Base-by-base conservation (phyloP, 2,113 vertebrate species). In the Sebastes fasciatus region DNA sequence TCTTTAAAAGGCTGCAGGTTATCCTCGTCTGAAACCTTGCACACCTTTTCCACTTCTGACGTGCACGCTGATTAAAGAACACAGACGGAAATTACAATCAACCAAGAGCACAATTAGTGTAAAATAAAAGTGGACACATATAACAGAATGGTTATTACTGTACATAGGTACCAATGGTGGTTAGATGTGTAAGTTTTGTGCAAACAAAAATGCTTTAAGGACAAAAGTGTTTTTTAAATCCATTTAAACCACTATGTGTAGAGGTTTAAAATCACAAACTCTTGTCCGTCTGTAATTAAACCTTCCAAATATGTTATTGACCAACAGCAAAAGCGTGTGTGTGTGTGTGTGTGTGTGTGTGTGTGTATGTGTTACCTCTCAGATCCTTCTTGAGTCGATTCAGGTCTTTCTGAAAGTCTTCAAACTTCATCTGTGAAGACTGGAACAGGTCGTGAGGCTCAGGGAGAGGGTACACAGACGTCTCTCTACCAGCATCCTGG, bases 361-460 rank as follows among this genome's bases (percentile, higher is more conserved):
- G 48, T 65, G 23, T 62, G 46, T 58, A 46, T 55, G n/a, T 79
- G 23, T 83, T 96, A 99, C 98, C 97, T 95, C 95, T 91, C 54
- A 99, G 93, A 91, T 99, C 98, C 91, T 98, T 99, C 82, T 96
- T 96, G 34, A 98, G 95, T 93, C 97, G 97, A 34, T 94, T 91
- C 14, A 99, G 95, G 78, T 99, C 98, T 94, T 98, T 99, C 46
- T 97, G 96, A 92, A 99, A 99, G 79, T 99, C 98, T 84, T 99
- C 98, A 94, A 99, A 98, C 86, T 99, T 99, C 96, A 99, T 95
- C 79, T 99, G 98, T 0, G 98, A 98, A 11, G 95, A 96, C 91
- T 98, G 98, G 87, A 99, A 99, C 48, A 99, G 95, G 87, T 99
- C 98, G n/a, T 99, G 98, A 1, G 98, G 98, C 70, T 99, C 98